These are phyloP conservation scores for Hestina assimilis DNA, from an alignment of 1,140 invertebrate genomes.

Conservation along the genomic window DNA sequence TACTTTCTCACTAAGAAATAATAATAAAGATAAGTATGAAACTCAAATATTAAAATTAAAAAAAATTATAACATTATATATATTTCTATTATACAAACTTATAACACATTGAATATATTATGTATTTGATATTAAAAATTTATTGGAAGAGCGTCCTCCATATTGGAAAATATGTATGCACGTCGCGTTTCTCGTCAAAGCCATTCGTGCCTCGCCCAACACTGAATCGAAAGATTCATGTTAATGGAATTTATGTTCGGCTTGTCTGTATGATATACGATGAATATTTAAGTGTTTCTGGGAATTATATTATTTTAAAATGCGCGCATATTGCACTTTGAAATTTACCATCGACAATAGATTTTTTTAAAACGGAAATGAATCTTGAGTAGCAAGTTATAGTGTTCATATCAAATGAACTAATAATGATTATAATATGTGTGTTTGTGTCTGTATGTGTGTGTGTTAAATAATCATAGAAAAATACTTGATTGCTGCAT, in stretches of 20 bases:
- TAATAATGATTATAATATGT: too few relatives aligned
- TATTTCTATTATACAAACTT: neutral
- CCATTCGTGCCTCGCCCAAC: conserved; percentile 59
- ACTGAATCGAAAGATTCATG: conserved; percentile 71
- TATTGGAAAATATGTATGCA: conserved; percentile 40
- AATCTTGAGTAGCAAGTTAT: neutral
- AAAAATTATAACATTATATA: too few relatives aligned
- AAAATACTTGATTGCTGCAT: too few relatives aligned
- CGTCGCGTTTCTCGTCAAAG: conserved; percentile 59
- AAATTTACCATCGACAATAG: neutral
- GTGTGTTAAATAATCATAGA: too few relatives aligned
- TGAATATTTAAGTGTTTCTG: conserved; percentile 64
- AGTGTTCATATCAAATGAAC: too few relatives aligned
- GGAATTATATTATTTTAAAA: conserved; percentile 46
- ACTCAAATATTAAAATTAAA: too few relatives aligned
- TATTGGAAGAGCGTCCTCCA: conserved; percentile 43
- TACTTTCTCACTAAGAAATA: too few relatives aligned
- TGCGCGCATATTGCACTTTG: conserved; percentile 21
- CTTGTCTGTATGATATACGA: conserved; percentile 60
- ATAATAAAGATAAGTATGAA: too few relatives aligned
- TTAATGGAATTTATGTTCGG: conserved; percentile 67
- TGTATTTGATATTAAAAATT: neutral
- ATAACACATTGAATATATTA: neutral
- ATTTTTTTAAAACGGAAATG: neutral
- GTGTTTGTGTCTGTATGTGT: too few relatives aligned